These are phyloP conservation scores for Dendrophyllia cribrosa DNA, from an alignment of 64 coral and sea anemone genomes.

Conservation along the genomic window DNA sequence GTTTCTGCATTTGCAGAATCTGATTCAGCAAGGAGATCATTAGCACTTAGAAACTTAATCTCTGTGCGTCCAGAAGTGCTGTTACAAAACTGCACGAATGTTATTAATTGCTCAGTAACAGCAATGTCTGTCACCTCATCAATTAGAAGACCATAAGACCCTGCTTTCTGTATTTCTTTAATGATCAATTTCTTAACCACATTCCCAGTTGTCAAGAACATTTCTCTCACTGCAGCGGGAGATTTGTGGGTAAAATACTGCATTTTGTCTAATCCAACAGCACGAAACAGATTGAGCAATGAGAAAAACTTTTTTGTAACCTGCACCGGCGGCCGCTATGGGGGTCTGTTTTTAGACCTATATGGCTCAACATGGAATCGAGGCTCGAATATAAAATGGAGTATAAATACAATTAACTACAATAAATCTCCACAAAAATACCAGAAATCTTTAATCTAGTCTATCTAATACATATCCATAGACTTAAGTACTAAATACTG, in stretches of 20 bases:
- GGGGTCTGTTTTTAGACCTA: no score
- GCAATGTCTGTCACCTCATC: slow-evolving; percentile 15
- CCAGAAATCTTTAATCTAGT: no score
- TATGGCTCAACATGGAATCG: no score
- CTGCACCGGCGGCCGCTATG: no score
- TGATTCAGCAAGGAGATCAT: slow-evolving; percentile 17
- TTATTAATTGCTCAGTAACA: slow-evolving; percentile 25
- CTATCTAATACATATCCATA: no score
- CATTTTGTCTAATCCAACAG: slow-evolving; percentile 42
- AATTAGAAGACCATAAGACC: slow-evolving; percentile 7
- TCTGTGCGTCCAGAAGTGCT: neutral
- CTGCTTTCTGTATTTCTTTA: slow-evolving; percentile 7
- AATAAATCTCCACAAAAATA: no score
- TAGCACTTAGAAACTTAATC: slow-evolving; percentile 28
- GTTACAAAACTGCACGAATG: slow-evolving; percentile 6
- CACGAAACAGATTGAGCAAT: slow-evolving; percentile 2
- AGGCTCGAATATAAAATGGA: no score
- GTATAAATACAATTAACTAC: no score
- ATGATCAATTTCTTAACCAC: slow-evolving; percentile 4
- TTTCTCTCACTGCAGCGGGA: slow-evolving; percentile 16
- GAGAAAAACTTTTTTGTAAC: slow-evolving; percentile 57
- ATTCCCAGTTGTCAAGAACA: slow-evolving; percentile 23
- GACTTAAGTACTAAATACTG: no score
- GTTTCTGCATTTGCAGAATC: slow-evolving; percentile 43
- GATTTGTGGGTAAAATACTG: slow-evolving; percentile 48